Conservation (phyloP, 2,113 vertebrate genomes). For the Lutjanus erythropterus region DNA sequence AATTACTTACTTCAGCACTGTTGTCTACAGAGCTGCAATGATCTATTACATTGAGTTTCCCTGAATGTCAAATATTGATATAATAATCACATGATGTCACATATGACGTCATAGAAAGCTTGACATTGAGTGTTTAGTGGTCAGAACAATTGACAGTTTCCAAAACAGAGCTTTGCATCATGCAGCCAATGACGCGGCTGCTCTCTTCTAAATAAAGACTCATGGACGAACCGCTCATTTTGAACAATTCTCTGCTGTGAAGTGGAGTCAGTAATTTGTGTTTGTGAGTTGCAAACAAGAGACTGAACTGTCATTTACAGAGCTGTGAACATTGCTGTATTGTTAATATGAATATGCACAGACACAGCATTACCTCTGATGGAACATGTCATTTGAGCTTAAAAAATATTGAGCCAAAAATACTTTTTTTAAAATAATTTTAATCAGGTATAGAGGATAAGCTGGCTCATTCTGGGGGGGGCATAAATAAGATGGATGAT, state of each 20-base stretch:
- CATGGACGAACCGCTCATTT: not conserved
- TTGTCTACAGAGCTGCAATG: no score
- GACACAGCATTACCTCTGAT: no score
- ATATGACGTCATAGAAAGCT: constrained; percentile 7
- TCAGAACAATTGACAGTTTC: constrained; percentile 27
- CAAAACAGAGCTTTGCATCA: not conserved
- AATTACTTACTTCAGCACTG: not conserved
- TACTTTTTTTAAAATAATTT: no score
- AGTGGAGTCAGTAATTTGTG: not conserved
- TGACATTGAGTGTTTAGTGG: not conserved
- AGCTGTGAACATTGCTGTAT: not conserved
- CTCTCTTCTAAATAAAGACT: not conserved
- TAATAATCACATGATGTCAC: not conserved
- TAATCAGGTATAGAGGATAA: not conserved
- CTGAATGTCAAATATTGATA: not conserved
- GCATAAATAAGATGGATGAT: no score
- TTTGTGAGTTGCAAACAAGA: not conserved
- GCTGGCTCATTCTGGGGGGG: not conserved
- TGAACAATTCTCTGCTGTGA: not conserved
- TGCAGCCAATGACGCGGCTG: not conserved
- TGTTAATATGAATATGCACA: not conserved
- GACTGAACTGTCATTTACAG: not conserved
- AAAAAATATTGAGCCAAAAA: not conserved
- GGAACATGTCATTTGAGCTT: not conserved
- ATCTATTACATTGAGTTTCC: not conserved